phyloP scores from a whole-genome alignment of 2,113 vertebrate species.

The Callospermophilus lateralis region DNA sequence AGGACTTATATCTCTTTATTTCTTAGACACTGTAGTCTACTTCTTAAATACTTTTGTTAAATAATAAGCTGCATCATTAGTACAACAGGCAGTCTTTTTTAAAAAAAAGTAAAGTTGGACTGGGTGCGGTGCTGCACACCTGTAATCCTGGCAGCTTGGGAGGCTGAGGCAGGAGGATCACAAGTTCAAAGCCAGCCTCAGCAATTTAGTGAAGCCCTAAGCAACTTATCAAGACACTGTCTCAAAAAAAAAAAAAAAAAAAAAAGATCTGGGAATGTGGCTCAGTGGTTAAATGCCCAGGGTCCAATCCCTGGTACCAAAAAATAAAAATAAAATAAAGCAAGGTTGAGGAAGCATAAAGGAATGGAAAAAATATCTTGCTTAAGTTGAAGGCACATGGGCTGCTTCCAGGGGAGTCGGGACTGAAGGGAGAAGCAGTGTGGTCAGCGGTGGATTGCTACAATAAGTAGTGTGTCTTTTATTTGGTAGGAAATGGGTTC shows the following conservation, averaged over 20 bases:
- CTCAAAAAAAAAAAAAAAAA: too few species aligned
- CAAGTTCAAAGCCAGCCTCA: too few species aligned
- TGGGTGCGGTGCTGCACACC: too few species aligned
- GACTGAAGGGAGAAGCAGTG: neutral
- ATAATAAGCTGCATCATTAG: neutral
- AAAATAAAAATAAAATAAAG: neutral
- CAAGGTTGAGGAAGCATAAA: slow-evolving; percentile 5
- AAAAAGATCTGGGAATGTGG: too few species aligned
- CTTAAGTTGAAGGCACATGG: neutral
- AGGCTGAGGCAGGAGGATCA: too few species aligned
- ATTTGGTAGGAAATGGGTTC: neutral
- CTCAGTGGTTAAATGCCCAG: too few species aligned
- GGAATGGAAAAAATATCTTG: neutral
- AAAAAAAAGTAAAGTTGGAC: too few species aligned
- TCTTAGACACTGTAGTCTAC: neutral
- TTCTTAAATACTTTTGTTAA: slow-evolving; percentile 34
- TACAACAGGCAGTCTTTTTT: neutral
- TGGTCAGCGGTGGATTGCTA: neutral
- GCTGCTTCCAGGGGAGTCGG: neutral
- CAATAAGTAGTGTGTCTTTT: neutral
- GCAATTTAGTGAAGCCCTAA: too few species aligned
- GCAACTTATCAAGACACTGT: too few species aligned
- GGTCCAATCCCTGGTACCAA: too few species aligned
- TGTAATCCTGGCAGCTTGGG: too few species aligned
- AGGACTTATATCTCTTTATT: neutral